Percentiles rank a stretch among this genome's conserved stretches.
These are phyloP conservation scores for Zaprionus capensis DNA, from an alignment of 1,140 invertebrate genomes.

Conservation along the genomic window DNA sequence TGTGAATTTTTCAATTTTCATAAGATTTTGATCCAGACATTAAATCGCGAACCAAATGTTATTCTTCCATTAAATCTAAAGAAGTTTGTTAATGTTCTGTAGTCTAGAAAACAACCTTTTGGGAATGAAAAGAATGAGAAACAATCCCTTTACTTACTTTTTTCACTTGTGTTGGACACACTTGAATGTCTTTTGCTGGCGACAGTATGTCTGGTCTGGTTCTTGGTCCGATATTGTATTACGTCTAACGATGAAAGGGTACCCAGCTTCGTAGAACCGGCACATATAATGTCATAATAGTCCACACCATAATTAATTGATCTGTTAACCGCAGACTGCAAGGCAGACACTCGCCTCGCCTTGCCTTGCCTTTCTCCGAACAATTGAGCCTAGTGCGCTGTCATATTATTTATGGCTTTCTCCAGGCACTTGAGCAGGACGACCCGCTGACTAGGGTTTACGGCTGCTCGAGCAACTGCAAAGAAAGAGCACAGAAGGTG, in stretches of 20 bases:
- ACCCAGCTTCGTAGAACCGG: slow-evolving; percentile 53
- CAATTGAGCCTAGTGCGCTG: slow-evolving; percentile 12
- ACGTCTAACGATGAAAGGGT: slow-evolving; percentile 17
- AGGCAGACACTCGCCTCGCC: slow-evolving; percentile 28
- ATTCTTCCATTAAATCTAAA: too few relatives aligned
- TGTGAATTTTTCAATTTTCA: too few relatives aligned
- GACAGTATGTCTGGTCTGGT: slow-evolving; percentile 60
- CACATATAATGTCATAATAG: slow-evolving; percentile 69
- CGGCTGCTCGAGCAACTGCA: background rate
- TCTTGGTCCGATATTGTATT: slow-evolving; percentile 50
- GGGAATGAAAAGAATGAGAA: background rate
- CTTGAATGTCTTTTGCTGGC: slow-evolving; percentile 22
- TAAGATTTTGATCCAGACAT: too few relatives aligned
- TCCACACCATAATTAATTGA: slow-evolving; percentile 72
- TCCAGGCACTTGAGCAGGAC: slow-evolving; percentile 43
- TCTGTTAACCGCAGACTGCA: slow-evolving; percentile 66
- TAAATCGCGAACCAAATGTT: too few relatives aligned
- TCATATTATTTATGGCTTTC: slow-evolving; percentile 60
- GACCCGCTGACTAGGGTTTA: background rate
- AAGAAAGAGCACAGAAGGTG: slow-evolving; percentile 3
- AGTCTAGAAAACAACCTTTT: background rate
- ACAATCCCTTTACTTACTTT: background rate
- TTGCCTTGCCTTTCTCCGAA: slow-evolving; percentile 49
- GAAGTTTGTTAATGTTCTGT: background rate
- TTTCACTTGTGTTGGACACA: background rate